Evolutionary conservation across 2,113 vertebrate genomes (phyloP).

Genomic region (Podarcis raffonei): DNA sequence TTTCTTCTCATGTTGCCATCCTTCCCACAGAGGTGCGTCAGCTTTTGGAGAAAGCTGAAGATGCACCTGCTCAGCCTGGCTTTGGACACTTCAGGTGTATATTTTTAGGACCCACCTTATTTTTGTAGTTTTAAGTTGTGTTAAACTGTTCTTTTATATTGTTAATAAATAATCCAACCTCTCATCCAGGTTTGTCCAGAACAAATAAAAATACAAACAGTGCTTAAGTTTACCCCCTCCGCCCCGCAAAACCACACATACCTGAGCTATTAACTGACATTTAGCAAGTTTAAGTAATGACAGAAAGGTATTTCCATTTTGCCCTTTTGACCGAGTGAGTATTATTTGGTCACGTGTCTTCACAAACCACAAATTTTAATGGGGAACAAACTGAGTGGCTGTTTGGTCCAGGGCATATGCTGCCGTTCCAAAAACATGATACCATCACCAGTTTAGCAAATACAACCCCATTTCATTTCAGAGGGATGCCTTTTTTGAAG

Average conservation of each 20-base stretch:
- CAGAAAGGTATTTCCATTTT: neutral
- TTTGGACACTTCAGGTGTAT: no score
- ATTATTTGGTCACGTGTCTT: conserved; percentile 61
- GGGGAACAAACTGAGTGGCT: conserved; percentile 58
- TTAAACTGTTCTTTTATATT: no score
- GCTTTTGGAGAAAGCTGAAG: no score
- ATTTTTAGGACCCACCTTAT: no score
- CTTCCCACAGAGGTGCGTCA: no score
- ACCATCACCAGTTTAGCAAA: conserved; percentile 29
- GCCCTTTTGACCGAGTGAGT: neutral
- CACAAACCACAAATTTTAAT: conserved; percentile 70
- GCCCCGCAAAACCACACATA: neutral
- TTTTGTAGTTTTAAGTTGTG: no score
- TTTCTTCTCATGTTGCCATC: no score
- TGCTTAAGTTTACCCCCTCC: neutral
- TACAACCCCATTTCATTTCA: conserved; percentile 39
- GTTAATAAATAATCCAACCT: neutral
- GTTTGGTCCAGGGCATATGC: conserved; percentile 59
- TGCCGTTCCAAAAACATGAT: conserved; percentile 53
- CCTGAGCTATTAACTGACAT: neutral
- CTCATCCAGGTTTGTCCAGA: neutral
- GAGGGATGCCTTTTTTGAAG: conserved; percentile 19
- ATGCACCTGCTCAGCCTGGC: no score
- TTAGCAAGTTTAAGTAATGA: neutral
- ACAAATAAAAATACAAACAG: neutral